These are phyloP conservation scores for Drosophila anceps DNA, from an alignment of 2,888 invertebrate genomes.

Conservation along the genomic window DNA sequence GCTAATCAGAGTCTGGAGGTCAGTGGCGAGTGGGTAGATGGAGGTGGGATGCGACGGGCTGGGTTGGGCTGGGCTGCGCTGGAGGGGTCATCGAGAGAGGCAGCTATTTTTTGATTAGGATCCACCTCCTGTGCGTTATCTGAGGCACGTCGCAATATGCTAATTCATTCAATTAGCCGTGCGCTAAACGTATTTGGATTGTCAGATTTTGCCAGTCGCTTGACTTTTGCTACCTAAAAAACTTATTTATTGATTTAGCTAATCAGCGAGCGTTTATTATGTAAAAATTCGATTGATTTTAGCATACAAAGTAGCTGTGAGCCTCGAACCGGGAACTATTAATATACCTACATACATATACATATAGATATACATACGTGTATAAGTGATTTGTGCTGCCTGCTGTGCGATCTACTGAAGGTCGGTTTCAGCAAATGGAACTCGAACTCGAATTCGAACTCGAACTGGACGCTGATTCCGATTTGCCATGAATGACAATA, in stretches of 20 bases:
- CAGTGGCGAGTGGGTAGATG: not conserved
- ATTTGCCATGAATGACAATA: constrained; percentile 10
- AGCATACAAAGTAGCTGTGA: constrained; percentile 59
- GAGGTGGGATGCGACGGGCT: not conserved
- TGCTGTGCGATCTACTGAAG: constrained; percentile 38
- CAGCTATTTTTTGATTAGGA: constrained; percentile 1
- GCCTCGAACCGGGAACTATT: constrained; percentile 4
- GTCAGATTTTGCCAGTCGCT: constrained; percentile 46
- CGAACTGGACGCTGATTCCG: constrained; percentile 8
- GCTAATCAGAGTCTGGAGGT: not conserved
- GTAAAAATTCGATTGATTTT: constrained; percentile 65
- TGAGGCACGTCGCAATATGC: constrained; percentile 42
- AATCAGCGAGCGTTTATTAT: constrained; percentile 77
- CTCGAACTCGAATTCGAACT: not conserved
- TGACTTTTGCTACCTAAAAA: constrained; percentile 78
- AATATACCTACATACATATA: constrained; percentile 1
- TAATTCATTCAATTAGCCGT: constrained; percentile 76
- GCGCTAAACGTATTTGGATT: constrained; percentile 56
- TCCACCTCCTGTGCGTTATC: constrained; percentile 21
- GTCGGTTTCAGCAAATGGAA: constrained; percentile 27
- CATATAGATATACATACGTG: not conserved
- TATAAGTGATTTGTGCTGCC: constrained; percentile 30
- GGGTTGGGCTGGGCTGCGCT: not conserved
- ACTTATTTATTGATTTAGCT: constrained; percentile 75
- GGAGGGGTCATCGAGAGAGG: not conserved